Base-by-base conservation (phyloP, 2,888 invertebrate genomes). In the Limenitis camilla region DNA sequence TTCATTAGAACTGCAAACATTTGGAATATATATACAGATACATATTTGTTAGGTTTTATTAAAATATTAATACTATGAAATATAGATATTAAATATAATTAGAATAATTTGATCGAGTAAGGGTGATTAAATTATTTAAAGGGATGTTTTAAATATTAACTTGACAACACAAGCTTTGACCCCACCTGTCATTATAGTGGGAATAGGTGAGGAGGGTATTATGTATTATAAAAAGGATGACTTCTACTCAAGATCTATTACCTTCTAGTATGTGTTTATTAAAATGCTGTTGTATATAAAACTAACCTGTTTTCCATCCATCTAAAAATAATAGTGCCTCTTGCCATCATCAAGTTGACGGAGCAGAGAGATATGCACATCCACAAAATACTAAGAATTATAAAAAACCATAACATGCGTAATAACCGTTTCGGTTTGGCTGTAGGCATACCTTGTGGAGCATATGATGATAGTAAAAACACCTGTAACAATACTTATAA, bases 401-500 rank as follows among this genome's bases (percentile, higher is more conserved):
- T 91, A 64, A 93, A 93, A 40, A 92, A 75, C 93, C 95, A 94
- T 5, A 95, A 74, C 67, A 90, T 91, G 57, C 89, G 89, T 32
- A 95, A 89, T 28, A 95, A 79, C 36, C 90, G 90, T 61, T 90
- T 92, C 41, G 94, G 94, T 62, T 91, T 91, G 28, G 89, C 81
- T 2, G 78, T 80, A 2, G 84, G 79, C 67, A 81, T 88, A 42
- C 92, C 91, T 74, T 92, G 91, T 0, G 91, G 90, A 7, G 92
- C 88, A 71, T 91, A 91, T 0, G 92, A 91, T 1, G 94, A 92
- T 55, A 93, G 81, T 33, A 95, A 80, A 70, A 95, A 95, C 0
- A 93, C 91, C 91, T 92, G 62, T 27, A 66, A 76, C n/a, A 32
- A 66, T 5, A 50, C 33, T 35, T 31, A n/a, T n/a, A n/a, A n/a